Evolutionary conservation across 2,797 vertebrate species (phyloP).

Genomic region (Dipus sagitta): DNA sequence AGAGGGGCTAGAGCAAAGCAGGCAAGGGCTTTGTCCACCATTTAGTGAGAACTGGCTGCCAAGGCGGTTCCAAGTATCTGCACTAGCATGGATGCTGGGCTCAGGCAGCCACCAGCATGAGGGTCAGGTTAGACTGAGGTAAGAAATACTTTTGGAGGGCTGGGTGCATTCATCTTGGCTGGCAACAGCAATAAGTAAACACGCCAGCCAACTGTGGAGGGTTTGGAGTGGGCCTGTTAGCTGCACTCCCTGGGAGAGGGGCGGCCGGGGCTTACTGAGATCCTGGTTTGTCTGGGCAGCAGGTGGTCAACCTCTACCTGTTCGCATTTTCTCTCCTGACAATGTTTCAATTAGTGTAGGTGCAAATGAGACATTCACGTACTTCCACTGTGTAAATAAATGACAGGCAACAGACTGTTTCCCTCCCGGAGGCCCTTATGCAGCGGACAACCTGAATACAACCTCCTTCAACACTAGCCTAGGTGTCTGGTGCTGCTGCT

Average conservation of each 20-base stretch:
- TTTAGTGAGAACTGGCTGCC: conserved; percentile 64
- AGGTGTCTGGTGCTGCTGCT: conserved; percentile 43
- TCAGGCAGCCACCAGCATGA: conserved; percentile 55
- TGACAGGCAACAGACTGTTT: conserved; percentile 73
- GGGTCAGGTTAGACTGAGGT: conserved; percentile 79
- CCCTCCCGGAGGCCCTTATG: conserved; percentile 40
- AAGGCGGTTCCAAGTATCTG: conserved; percentile 56
- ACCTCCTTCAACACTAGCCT: background rate
- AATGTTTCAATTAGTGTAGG: conserved; percentile 59
- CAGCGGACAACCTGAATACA: conserved; percentile 58
- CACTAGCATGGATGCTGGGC: conserved; percentile 27
- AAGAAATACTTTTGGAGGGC: conserved; percentile 70
- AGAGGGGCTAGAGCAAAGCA: conserved; percentile 39
- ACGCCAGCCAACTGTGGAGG: conserved; percentile 71
- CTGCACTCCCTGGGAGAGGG: conserved; percentile 53
- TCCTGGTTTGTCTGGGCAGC: conserved; percentile 62
- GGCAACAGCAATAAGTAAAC: conserved; percentile 76
- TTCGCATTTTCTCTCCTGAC: conserved; percentile 60
- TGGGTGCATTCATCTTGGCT: conserved; percentile 60
- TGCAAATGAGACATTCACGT: conserved; percentile 68
- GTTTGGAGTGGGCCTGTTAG: conserved; percentile 24
- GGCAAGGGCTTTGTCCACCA: conserved; percentile 28
- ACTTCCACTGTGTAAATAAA: conserved; percentile 63
- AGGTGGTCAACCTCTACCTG: conserved; percentile 55
- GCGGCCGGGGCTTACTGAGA: conserved; percentile 21